Percentiles rank a stretch among this genome's conserved stretches.
phyloP scores from a whole-genome alignment of 2,888 invertebrate species.

The Mechanitis mazaeus region DNA sequence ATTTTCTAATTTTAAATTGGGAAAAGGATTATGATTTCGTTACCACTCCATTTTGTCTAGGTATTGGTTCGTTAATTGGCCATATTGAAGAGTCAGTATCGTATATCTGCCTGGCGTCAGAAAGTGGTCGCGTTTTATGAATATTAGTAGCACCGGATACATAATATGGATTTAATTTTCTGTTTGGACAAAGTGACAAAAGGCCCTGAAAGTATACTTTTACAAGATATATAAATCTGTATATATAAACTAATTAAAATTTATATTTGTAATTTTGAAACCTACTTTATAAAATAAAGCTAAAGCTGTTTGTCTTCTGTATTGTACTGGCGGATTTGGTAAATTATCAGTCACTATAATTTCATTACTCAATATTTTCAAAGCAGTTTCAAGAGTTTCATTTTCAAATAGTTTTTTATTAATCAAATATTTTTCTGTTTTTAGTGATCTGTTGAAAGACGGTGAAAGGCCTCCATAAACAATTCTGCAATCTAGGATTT shows the following conservation, averaged over 20 bases:
- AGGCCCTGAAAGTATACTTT: conserved; percentile 52
- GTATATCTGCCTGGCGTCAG: conserved; percentile 76
- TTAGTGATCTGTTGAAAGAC: conserved; percentile 74
- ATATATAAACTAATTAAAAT: not conserved
- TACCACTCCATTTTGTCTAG: conserved; percentile 32
- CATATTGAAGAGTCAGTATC: conserved; percentile 77
- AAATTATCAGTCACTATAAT: conserved; percentile 74
- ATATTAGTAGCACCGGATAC: conserved; percentile 59
- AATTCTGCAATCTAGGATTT: conserved; percentile 71
- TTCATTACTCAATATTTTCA: conserved; percentile 76
- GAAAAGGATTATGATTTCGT: conserved; percentile 57
- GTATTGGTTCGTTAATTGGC: conserved; percentile 70
- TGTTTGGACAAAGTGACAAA: conserved; percentile 65
- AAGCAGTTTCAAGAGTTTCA: conserved; percentile 66
- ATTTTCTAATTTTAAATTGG: no score
- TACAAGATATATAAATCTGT: not conserved
- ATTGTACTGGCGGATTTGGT: conserved; percentile 77
- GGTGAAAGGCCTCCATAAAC: conserved; percentile 77
- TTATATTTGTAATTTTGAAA: not conserved
- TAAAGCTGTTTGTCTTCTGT: conserved; percentile 77
- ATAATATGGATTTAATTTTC: conserved; percentile 51
- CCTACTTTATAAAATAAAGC: conserved; percentile 81
- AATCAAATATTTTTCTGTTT: conserved; percentile 71
- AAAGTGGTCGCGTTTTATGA: conserved; percentile 69
- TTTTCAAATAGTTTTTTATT: conserved; percentile 61